Conservation (phyloP, 2,888 invertebrate genomes). For the Zeuzera pyrina region DNA sequence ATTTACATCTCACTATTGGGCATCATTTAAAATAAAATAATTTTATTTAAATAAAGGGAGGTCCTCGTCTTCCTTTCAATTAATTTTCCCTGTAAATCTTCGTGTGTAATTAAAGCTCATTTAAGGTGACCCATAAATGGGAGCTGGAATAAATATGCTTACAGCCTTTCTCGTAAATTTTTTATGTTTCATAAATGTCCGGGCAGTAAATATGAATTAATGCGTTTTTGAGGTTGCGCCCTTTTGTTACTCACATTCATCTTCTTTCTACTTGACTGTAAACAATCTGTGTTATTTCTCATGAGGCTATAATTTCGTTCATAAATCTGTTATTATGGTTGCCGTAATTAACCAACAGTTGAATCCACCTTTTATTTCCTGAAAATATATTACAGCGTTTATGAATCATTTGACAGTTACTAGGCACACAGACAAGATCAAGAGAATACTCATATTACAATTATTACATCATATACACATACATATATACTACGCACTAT, state of each 20-base stretch:
- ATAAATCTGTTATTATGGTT: constrained; percentile 17
- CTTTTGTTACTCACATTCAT: constrained; percentile 39
- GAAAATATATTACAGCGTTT: not conserved
- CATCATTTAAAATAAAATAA: too few species aligned
- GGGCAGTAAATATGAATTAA: constrained; percentile 65
- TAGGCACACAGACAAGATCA: too few species aligned
- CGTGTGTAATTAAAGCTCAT: constrained; percentile 44
- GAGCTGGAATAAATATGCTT: constrained; percentile 41
- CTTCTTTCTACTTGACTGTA: constrained; percentile 33
- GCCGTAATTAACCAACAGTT: constrained; percentile 8
- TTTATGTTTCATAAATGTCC: constrained; percentile 68
- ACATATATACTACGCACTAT: too few species aligned
- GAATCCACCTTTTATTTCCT: not conserved
- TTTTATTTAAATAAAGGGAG: too few species aligned
- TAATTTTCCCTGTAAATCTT: constrained; percentile 36
- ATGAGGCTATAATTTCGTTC: constrained; percentile 19
- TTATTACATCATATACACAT: too few species aligned
- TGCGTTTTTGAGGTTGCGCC: constrained; percentile 48
- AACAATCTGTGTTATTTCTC: constrained; percentile 33
- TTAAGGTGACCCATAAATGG: constrained; percentile 58
- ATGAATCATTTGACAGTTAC: too few species aligned
- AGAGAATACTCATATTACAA: too few species aligned
- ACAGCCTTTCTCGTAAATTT: constrained; percentile 57
- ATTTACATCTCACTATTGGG: too few species aligned
- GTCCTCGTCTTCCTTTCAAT: too few species aligned